Conservation (phyloP, 2,113 vertebrate genomes). For the Etia nguti region DNA sequence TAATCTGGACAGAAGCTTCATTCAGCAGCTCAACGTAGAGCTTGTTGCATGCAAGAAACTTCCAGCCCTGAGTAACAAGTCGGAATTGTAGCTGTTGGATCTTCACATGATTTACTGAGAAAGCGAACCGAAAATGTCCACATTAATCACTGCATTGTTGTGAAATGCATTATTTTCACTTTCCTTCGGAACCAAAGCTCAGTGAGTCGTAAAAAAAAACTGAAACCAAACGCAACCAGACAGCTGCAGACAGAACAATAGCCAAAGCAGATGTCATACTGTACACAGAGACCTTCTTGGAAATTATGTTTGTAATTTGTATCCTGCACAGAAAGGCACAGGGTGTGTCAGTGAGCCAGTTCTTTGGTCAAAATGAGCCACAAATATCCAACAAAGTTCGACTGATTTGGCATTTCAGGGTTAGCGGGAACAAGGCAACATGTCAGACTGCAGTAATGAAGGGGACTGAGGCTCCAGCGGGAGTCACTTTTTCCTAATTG, state of each 20-base stretch:
- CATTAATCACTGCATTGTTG: neutral
- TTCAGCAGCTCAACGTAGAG: slow-evolving; percentile 21
- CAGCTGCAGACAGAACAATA: slow-evolving; percentile 25
- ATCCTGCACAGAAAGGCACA: neutral
- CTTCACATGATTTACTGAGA: neutral
- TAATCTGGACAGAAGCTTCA: slow-evolving; percentile 33
- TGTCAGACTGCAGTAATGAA: neutral
- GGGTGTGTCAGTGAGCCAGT: neutral
- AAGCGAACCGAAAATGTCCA: neutral
- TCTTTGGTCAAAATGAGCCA: neutral
- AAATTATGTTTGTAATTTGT: slow-evolving; percentile 14
- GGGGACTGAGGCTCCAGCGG: neutral
- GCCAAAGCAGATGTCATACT: slow-evolving; percentile 9
- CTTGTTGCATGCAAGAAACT: slow-evolving; percentile 20
- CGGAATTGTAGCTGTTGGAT: neutral
- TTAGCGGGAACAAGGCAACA: neutral
- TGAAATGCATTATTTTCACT: neutral
- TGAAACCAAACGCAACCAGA: neutral
- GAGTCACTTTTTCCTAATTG: slow-evolving; percentile 54
- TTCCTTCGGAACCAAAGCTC: neutral
- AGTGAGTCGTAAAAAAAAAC: neutral
- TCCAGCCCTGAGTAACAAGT: neutral
- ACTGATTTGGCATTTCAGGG: neutral
- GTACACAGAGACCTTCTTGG: neutral
- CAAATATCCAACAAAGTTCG: neutral